Base-by-base conservation (phyloP, 2,888 invertebrate species). In the Zygogramma bicolorata region DNA sequence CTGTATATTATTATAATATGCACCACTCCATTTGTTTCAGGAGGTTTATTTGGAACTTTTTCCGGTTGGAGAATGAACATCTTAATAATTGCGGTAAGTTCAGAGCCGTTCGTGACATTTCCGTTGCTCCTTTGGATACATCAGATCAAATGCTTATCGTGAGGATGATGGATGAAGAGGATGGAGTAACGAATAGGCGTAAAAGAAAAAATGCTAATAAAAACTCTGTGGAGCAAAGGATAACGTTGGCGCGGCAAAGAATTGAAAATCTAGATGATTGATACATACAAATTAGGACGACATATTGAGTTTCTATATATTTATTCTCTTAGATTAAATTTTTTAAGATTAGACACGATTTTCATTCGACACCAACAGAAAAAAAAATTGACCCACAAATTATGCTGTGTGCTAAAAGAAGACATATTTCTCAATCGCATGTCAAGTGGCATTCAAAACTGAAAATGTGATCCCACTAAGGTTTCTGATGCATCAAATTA, bases 51-150 rank as follows among this genome's bases (percentile, higher is more conserved):
- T 99, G 99, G 99, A 99, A 99, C 88, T 99, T 97, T 88, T 98
- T 99, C 90, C 98, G 99, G 0, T 87, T 99, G 83, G 99, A 99
- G 89, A 99, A 99, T 89, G 99, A 99, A 86, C 99, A 99, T 87
- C 89, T 99, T 46, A 99, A 99, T 89, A 99, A 99, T 89, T 99
- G 99, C 88, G 99, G 99, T 86, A 95, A 96, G 89, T 99, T 99
- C 90, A 90, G 99, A 83, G 99, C 99, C 7, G 99, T 99, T 0
- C 89, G 99, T 4, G 99, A 99, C 88, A 99, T 99, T 76, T 97
- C 96, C 0, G 96, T 98, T 61, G 97, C 97, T 53, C 97, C 97
- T 1, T 91, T 97, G 60, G 95, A 97, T 87, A 95, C 97, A 49
- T 96, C 96, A 6, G 97, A 98, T 89, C 97, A 97, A 87, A 93